A percentile compares a stretch with the other conserved stretches of the same genome.
phyloP scores from a whole-genome alignment of 2,113 vertebrate genomes.

The Microcebus ravelobensis region DNA sequence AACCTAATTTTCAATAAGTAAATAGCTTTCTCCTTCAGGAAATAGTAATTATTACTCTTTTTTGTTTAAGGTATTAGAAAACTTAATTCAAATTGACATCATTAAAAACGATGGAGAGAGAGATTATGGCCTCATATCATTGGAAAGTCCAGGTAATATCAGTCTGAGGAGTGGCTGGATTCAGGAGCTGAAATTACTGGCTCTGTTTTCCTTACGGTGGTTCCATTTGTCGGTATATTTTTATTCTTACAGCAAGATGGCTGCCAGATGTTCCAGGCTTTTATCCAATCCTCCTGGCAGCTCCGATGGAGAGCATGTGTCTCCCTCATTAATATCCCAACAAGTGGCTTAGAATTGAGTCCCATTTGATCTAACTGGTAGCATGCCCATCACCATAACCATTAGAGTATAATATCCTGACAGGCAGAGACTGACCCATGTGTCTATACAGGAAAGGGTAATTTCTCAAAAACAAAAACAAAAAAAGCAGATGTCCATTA shows the following conservation, averaged over 20 bases:
- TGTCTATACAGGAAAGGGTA: not conserved
- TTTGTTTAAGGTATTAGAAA: not conserved
- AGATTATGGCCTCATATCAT: not conserved
- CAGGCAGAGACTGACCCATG: not conserved
- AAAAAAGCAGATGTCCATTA: not conserved
- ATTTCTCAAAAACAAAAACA: not conserved
- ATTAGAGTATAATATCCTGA: not conserved
- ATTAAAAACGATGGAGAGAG: not conserved
- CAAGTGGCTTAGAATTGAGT: not conserved
- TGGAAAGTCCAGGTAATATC: not conserved
- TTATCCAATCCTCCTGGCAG: not conserved
- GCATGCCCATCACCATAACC: not conserved
- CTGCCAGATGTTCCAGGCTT: not conserved
- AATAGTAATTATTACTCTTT: not conserved
- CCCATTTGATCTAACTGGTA: not conserved
- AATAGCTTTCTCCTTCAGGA: conserved; percentile 34
- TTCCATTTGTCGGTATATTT: not conserved
- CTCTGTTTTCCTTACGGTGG: not conserved
- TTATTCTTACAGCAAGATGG: not conserved
- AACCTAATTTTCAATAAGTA: conserved; percentile 28
- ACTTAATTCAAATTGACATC: not conserved
- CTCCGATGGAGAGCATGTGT: not conserved
- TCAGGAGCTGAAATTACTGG: not conserved
- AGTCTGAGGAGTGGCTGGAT: not conserved
- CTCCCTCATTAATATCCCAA: not conserved